Conservation (phyloP, 2,888 invertebrate genomes). For the Lasioglossum zephyrum region DNA sequence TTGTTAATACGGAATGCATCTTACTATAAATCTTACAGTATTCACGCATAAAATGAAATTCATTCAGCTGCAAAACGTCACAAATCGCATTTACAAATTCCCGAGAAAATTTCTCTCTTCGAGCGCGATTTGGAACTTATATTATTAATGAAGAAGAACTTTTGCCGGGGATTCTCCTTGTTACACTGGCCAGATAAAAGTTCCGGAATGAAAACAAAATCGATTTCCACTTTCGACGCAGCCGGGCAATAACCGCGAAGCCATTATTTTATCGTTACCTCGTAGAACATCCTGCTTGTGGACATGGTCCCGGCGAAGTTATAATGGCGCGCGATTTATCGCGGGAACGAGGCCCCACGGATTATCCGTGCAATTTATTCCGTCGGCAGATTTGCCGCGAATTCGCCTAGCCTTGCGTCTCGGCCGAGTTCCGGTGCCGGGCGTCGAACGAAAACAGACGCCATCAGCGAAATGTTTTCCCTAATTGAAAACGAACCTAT, state of each 20-base stretch:
- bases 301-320: conserved; percentile 14
- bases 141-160: conserved; percentile 1
- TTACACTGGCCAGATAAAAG: neutral
- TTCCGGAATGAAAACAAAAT: neutral
- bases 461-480: conserved; percentile 65
- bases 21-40: too few species aligned
- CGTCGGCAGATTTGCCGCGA: conserved; percentile 48
- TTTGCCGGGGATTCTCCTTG: neutral
- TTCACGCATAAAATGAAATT: neutral
- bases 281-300: conserved; percentile 1
- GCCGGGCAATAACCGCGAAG: neutral
- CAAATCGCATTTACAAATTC: neutral
- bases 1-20: too few species aligned
- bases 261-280: conserved; percentile 13
- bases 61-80: neutral
- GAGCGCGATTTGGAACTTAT: neutral
- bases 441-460: conserved; percentile 28
- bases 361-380: conserved; percentile 54
- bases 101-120: neutral
- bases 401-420: conserved; percentile 39
- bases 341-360: conserved; percentile 16
- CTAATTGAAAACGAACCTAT: conserved; percentile 74
- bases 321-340: conserved; percentile 44
- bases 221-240: conserved; percentile 1
- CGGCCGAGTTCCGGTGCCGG: conserved; percentile 41